Evolutionary conservation across 2,888 invertebrate genomes (phyloP).

Genomic region (Gordius sp.): DNA sequence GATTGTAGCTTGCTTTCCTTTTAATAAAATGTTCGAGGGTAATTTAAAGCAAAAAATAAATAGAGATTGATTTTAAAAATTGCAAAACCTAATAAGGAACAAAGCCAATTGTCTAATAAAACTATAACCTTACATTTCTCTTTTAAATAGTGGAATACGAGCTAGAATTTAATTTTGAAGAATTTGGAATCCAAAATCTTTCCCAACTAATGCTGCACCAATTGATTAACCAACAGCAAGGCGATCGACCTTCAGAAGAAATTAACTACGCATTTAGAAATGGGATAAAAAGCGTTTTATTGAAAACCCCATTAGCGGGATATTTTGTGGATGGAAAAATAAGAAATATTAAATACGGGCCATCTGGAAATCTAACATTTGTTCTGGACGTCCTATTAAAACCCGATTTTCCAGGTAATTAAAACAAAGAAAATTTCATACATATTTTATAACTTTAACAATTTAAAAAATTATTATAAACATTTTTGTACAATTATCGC

Average conservation of each 20-base stretch:
- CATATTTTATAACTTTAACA: neutral
- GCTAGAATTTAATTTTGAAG: slow-evolving; percentile 7
- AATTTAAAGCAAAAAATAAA: too few relatives aligned
- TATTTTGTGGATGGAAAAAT: neutral
- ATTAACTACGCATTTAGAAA: neutral
- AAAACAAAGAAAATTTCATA: too few relatives aligned
- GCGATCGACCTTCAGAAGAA: neutral
- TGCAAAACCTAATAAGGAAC: too few relatives aligned
- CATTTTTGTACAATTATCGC: neutral
- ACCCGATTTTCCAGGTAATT: slow-evolving; percentile 1
- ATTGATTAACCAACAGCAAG: neutral
- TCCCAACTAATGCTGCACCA: neutral
- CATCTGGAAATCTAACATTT: neutral
- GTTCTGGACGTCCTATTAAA: neutral
- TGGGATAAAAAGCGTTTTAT: neutral
- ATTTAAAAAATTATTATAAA: neutral
- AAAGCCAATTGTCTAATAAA: too few relatives aligned
- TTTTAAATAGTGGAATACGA: slow-evolving; percentile 9
- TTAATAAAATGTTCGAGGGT: too few relatives aligned
- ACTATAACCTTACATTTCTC: too few relatives aligned
- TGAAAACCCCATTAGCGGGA: neutral
- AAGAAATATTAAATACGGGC: neutral
- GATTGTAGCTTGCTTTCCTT: too few relatives aligned
- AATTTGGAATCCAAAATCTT: neutral
- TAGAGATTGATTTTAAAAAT: too few relatives aligned